Conservation (phyloP, 2,113 vertebrate species). For the Plecturocebus donacophilus region DNA sequence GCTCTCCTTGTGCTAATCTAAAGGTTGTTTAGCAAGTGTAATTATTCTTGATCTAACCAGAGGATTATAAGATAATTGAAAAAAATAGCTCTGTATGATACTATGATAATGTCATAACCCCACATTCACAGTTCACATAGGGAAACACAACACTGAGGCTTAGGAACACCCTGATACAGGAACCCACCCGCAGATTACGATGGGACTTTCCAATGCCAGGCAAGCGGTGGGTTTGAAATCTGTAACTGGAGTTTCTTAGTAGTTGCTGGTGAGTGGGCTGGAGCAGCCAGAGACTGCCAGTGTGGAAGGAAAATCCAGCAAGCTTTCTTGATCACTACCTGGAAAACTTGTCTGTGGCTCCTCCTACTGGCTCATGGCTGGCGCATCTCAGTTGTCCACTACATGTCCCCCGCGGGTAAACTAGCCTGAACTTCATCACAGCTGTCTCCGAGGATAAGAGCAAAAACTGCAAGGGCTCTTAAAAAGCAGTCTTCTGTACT, state of each 20-base stretch:
- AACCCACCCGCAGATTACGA: not conserved
- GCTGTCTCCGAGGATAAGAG: not conserved
- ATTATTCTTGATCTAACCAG: not conserved
- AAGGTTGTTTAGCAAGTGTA: not conserved
- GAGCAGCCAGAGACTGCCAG: not conserved
- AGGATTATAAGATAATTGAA: not conserved
- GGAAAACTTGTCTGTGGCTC: not conserved
- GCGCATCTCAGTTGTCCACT: not conserved
- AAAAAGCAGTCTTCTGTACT: not conserved
- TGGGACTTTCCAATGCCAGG: not conserved
- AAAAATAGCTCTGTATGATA: not conserved
- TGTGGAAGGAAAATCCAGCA: not conserved
- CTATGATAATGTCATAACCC: not conserved
- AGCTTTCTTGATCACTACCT: accelerated
- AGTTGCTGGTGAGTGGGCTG: not conserved
- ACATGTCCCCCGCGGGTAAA: no score
- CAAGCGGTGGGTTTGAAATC: not conserved
- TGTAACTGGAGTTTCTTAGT: not conserved
- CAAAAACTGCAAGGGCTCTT: not conserved
- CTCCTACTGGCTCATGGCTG: not conserved
- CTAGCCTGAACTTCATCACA: not conserved
- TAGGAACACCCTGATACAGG: not conserved
- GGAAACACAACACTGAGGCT: not conserved
- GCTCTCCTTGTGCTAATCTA: not conserved
- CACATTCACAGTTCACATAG: not conserved